These are phyloP conservation scores for Diadumene lineata DNA, from an alignment of 92 coral and sea anemone genomes.

Conservation along the genomic window DNA sequence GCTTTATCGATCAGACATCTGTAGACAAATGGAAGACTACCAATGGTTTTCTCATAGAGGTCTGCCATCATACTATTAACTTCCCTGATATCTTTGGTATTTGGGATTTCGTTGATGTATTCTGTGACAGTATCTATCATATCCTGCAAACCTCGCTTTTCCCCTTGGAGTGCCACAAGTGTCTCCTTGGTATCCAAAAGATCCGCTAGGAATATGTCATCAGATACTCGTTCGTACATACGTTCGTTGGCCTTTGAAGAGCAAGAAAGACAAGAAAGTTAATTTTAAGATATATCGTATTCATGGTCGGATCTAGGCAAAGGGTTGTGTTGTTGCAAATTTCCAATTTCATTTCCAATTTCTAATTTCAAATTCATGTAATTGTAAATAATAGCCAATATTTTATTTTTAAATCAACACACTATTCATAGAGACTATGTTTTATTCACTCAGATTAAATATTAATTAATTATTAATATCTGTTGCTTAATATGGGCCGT, in stretches of 20 bases:
- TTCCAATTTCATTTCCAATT: no score
- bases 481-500: no score
- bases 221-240: not conserved
- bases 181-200: not conserved
- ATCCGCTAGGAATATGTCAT: slow-evolving; percentile 1
- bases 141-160: not conserved
- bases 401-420: no score
- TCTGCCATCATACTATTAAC: not conserved
- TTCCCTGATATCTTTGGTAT: not conserved
- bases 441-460: no score
- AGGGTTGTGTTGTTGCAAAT: no score
- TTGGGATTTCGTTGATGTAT: not conserved
- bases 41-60: not conserved
- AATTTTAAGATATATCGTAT: no score
- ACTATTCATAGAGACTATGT: no score
- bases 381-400: no score
- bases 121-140: slow-evolving; percentile 2
- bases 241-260: not conserved
- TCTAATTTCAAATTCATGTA: no score
- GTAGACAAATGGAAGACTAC: slow-evolving; percentile 5
- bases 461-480: no score
- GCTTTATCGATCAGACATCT: slow-evolving; percentile 3
- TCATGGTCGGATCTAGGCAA: no score
- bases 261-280: not conserved
- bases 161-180: not conserved